Evolutionary conservation across 2,113 vertebrate species (phyloP), one percentile per base, ranked within the genome.

Genomic region (Ameiurus melas): DNA sequence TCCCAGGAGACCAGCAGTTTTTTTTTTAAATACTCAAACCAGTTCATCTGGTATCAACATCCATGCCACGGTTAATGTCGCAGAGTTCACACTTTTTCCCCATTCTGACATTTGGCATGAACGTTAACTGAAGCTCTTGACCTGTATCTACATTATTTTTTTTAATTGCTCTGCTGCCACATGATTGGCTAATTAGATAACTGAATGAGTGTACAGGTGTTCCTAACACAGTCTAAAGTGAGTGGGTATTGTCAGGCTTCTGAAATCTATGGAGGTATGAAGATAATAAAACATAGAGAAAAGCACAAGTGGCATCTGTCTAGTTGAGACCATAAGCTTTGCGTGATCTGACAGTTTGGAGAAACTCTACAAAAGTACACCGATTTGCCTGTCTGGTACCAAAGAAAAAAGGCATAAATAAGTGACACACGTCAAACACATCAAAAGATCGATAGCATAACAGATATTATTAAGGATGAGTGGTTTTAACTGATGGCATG

Each of bases 331-430:
- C 88, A 85, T 89, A 89, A 86, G 82, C 81, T 92, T 89, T 92
- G 92, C 93, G 80, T 80, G 90, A 94, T 92, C 88, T 90, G 80
- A 77, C 70, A 39, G 66, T n/a, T 60, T n/a, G 25, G 17, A 81
- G 57, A 73, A 80, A 66, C 47, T 79, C 51, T 79, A 79, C 9
- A 9, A 84, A 84, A 70, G 4, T 30, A 53, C 17, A 60, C 10
- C 0, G 0, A 60, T 82, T 82, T 82, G 2, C 73, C 55, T 43
- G 39, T 51, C 75, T 86, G 71, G 7, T 19, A 86, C 33, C 27
- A 51, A 64, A 2, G 25, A 82, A 47, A 51, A 64, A 78, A 30
- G 36, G 33, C 27, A 43, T 62, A 25, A 47, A 85, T 27, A 78
- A 86, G 27, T 30, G 71, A 51, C 27, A n/a, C 9, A 20, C 12